Evolutionary conservation across 2,888 invertebrate genomes (phyloP).

Genomic region (Schizaphis graminum): DNA sequence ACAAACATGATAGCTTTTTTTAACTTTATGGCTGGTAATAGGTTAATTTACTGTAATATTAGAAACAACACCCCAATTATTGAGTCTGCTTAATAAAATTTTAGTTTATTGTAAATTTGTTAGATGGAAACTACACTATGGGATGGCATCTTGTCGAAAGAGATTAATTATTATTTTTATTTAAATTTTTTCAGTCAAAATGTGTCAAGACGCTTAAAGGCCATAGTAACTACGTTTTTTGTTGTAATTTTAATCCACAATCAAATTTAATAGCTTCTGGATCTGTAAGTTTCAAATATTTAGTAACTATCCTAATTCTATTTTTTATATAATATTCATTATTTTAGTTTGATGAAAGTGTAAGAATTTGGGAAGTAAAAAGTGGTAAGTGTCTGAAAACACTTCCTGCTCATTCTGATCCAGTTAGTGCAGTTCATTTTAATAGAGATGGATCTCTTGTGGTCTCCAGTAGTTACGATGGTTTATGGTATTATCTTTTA

Average conservation of each 20-base stretch:
- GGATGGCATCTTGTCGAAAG: too few species aligned
- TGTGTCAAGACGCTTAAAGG: constrained; percentile 98
- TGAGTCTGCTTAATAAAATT: not conserved
- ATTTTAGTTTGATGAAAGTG: constrained; percentile 93
- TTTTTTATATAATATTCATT: constrained; percentile 60
- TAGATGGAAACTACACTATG: not conserved
- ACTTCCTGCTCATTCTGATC: constrained; percentile 98
- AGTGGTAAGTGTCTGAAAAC: constrained; percentile 99
- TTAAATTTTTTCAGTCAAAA: constrained; percentile 79
- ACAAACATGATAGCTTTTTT: not conserved
- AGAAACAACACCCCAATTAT: not conserved
- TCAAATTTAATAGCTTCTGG: constrained; percentile 99
- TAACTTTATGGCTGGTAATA: not conserved
- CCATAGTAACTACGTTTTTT: constrained; percentile 99
- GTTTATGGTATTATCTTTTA: constrained; percentile 82
- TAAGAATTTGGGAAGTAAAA: constrained; percentile 98
- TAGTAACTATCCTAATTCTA: not conserved
- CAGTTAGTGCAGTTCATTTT: constrained; percentile 98
- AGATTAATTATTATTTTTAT: constrained; percentile 41
- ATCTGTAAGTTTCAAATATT: constrained; percentile 76
- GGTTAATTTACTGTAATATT: not conserved
- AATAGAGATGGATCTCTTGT: constrained; percentile 98
- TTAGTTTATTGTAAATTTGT: not conserved
- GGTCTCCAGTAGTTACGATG: constrained; percentile 99
- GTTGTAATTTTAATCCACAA: constrained; percentile 99